Conservation (phyloP, 1,140 invertebrate genomes). For the Ylistrum balloti region DNA sequence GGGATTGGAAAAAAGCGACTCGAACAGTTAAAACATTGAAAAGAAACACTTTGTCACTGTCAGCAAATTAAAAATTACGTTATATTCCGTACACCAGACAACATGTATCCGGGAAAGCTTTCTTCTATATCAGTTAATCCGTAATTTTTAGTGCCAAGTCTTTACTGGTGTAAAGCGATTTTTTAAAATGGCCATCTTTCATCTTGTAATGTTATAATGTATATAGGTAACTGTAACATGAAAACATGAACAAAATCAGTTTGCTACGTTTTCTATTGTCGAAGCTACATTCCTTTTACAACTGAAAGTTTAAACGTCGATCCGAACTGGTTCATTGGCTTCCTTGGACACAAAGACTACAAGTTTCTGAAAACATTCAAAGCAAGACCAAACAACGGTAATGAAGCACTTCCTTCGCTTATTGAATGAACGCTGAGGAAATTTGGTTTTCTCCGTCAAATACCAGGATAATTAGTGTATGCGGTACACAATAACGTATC, state of each 20-base stretch:
- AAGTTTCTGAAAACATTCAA: neutral
- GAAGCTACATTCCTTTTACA: neutral
- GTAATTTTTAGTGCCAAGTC: no score
- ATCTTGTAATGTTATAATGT: no score
- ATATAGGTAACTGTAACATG: no score
- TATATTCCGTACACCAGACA: no score
- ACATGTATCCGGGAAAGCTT: no score
- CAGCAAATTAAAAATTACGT: no score
- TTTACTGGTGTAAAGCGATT: no score
- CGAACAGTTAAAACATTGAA: no score
- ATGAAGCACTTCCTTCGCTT: neutral
- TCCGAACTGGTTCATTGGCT: neutral
- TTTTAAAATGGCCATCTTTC: no score
- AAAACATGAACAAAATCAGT: neutral
- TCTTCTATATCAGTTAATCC: no score
- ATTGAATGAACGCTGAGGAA: neutral
- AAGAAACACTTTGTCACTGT: no score
- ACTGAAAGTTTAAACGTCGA: neutral
- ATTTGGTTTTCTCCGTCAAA: neutral
- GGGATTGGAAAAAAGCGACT: no score
- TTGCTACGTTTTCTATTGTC: neutral
- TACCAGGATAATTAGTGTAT: neutral
- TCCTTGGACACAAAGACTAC: neutral
- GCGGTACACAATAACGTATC: neutral
- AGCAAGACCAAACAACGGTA: neutral